Percentiles rank a stretch among this genome's conserved stretches.
Conservation (phyloP, 2,888 invertebrate genomes). For the Gortyna flavago region DNA sequence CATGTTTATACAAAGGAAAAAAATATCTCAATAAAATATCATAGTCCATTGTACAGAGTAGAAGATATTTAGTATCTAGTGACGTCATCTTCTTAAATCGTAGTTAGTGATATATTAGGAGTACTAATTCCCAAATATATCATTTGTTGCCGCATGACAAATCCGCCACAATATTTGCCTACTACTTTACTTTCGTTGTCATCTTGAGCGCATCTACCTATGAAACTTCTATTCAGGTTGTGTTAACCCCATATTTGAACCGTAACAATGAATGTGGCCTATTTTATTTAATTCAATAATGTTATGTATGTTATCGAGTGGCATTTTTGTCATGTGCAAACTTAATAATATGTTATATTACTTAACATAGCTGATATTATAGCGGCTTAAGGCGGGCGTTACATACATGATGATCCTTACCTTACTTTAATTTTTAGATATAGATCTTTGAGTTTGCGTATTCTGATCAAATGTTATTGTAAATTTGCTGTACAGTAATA, state of each 20-base stretch:
- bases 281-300: conserved; percentile 80
- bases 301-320: conserved; percentile 74
- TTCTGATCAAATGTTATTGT: conserved; percentile 89
- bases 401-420: conserved; percentile 83
- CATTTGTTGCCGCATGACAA: conserved; percentile 84
- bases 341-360: conserved; percentile 83
- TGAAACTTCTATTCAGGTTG: conserved; percentile 76
- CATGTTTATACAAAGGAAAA: conserved; percentile 88
- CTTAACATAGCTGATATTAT: conserved; percentile 88
- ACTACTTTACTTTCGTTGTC: conserved; percentile 74
- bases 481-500: conserved; percentile 87
- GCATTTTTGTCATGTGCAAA: conserved; percentile 85
- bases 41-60: conserved; percentile 89
- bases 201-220: conserved; percentile 69
- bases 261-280: conserved; percentile 87
- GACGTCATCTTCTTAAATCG: conserved; percentile 84
- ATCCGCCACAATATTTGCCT: conserved; percentile 77
- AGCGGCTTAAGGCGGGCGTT: conserved; percentile 88
- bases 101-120: conserved; percentile 86
- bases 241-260: conserved; percentile 84
- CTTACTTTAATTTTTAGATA: conserved; percentile 85
- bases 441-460: conserved; percentile 88
- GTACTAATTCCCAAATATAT: conserved; percentile 86
- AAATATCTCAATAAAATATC: conserved; percentile 89
- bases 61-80: conserved; percentile 86